These are phyloP conservation scores for Zenarchopterus dispar DNA, from an alignment of 2,797 vertebrate species.

Conservation along the genomic window DNA sequence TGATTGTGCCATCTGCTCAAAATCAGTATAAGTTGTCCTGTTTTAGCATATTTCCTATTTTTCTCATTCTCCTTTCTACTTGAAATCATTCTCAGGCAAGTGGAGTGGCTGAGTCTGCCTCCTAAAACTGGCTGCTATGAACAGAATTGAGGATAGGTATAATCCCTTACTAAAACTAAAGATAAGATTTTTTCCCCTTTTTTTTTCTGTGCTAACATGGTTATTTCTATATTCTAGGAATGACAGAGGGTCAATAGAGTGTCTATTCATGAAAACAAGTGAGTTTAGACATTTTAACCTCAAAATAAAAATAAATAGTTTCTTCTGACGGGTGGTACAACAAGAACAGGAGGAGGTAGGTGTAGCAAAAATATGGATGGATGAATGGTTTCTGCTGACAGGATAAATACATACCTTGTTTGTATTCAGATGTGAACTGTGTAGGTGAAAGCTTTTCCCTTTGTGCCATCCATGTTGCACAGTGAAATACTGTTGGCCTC, in stretches of 20 bases:
- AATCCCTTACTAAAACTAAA: not conserved
- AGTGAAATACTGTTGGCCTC: slow-evolving; percentile 20
- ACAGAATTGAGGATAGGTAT: too few relatives aligned
- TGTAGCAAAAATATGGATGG: too few relatives aligned
- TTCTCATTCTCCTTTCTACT: too few relatives aligned
- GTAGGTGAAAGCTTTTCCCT: slow-evolving; percentile 25
- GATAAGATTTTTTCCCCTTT: too few relatives aligned
- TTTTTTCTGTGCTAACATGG: not conserved
- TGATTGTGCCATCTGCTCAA: too few relatives aligned
- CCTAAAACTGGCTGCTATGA: too few relatives aligned
- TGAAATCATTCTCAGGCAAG: too few relatives aligned
- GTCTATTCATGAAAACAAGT: slow-evolving; percentile 1
- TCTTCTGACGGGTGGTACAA: slow-evolving; percentile 12
- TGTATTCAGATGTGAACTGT: slow-evolving; percentile 12
- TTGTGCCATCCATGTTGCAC: slow-evolving; percentile 16
- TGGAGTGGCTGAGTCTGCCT: too few relatives aligned
- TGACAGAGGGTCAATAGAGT: slow-evolving; percentile 3
- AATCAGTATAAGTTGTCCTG: too few relatives aligned
- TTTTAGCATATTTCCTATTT: too few relatives aligned
- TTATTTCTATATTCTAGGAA: not conserved
- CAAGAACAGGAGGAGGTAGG: too few relatives aligned
- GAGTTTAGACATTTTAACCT: slow-evolving; percentile 11
- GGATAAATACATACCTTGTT: not conserved
- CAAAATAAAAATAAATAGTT: slow-evolving; percentile 53
- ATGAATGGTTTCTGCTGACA: too few relatives aligned